phyloP scores from a whole-genome alignment of 2,113 vertebrate genomes.

The Rhynchomys soricoides region DNA sequence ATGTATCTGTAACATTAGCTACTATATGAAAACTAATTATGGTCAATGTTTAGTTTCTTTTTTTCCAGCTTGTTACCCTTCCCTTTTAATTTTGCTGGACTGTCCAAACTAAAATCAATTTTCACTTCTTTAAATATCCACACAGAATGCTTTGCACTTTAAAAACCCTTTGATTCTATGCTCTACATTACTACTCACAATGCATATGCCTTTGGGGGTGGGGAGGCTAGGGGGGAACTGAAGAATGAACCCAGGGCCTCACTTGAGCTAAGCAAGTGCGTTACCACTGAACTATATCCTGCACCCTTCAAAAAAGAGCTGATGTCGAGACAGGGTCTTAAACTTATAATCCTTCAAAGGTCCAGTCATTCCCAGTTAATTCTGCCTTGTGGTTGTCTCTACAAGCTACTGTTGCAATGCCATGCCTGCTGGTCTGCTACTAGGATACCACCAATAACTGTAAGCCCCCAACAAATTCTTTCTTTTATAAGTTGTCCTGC shows the following conservation, averaged over 20 bases:
- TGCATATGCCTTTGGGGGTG: background rate
- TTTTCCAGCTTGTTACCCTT: background rate
- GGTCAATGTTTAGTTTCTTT: background rate
- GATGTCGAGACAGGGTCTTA: background rate
- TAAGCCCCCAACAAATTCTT: background rate
- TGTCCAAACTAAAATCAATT: conserved; percentile 45
- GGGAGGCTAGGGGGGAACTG: background rate
- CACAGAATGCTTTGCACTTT: background rate
- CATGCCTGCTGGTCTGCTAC: background rate
- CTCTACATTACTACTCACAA: background rate
- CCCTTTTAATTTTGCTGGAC: conserved; percentile 18
- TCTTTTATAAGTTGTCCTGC: background rate
- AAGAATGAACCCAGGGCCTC: background rate
- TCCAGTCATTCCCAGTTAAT: background rate
- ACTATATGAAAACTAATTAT: background rate
- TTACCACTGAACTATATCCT: background rate
- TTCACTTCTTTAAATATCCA: conserved; percentile 17
- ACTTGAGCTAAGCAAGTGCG: background rate
- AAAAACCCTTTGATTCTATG: background rate
- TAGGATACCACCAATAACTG: background rate
- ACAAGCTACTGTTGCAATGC: background rate
- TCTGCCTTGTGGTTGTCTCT: background rate
- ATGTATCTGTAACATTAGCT: background rate
- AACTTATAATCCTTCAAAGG: background rate
- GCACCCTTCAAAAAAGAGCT: background rate